Percentiles rank a stretch among this genome's conserved stretches.
Conservation (phyloP, 2,888 invertebrate genomes). For the Leptopilina syphax region DNA sequence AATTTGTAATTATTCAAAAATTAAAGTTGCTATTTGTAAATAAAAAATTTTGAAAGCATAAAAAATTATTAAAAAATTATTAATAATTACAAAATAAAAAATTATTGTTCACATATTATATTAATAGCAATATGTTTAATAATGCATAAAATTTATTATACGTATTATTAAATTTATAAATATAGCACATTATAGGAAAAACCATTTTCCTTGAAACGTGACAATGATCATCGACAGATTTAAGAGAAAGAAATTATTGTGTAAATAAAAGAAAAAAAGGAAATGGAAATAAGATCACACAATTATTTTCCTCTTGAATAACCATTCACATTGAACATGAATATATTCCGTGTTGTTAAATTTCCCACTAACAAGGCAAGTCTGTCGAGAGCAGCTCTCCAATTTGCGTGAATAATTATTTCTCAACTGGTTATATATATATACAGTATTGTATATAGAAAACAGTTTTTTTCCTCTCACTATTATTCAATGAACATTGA, state of each 20-base stretch:
- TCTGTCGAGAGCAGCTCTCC: conserved; percentile 17
- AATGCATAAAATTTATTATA: too few relatives aligned
- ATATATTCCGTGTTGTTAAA: conserved; percentile 22
- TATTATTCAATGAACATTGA: neutral
- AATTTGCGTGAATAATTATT: conserved; percentile 17
- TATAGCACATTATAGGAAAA: too few relatives aligned
- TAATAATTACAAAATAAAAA: too few relatives aligned
- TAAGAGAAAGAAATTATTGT: neutral
- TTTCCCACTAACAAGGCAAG: conserved; percentile 23
- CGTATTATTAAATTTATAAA: too few relatives aligned
- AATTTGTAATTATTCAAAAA: too few relatives aligned
- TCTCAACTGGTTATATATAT: neutral
- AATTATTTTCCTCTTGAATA: conserved; percentile 8
- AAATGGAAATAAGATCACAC: neutral
- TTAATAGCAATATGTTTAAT: too few relatives aligned
- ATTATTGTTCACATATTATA: too few relatives aligned
- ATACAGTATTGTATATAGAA: neutral
- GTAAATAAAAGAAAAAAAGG: neutral
- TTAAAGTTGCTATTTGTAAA: too few relatives aligned
- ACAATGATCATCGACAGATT: neutral
- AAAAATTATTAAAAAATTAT: too few relatives aligned
- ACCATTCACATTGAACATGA: neutral
- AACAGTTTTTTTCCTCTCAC: neutral
- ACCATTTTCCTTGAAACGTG: neutral
- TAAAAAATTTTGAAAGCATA: too few relatives aligned